Conservation (phyloP, 1,140 invertebrate genomes). For the Dolichoris vasculosae region DNA sequence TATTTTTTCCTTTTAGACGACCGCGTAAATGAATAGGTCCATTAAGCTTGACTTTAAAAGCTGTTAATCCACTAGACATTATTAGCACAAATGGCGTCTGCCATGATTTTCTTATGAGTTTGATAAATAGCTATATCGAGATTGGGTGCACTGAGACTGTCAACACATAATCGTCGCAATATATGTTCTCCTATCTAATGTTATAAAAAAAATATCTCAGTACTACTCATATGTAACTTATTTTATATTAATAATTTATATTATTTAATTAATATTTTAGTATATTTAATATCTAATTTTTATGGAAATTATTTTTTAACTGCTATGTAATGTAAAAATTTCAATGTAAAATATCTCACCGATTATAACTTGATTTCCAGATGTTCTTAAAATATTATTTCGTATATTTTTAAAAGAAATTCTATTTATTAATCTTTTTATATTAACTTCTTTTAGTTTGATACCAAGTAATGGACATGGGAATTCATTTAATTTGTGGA, state of each 20-base stretch:
- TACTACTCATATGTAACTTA: too few species aligned
- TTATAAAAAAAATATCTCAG: not conserved
- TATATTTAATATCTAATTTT: too few species aligned
- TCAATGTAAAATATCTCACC: slow-evolving; percentile 56
- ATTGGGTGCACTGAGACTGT: slow-evolving; percentile 46
- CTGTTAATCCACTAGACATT: slow-evolving; percentile 56
- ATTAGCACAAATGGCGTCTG: slow-evolving; percentile 45
- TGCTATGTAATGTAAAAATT: too few species aligned
- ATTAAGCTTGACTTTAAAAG: slow-evolving; percentile 54
- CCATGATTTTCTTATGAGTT: slow-evolving; percentile 46
- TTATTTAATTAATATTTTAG: too few species aligned
- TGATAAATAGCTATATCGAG: slow-evolving; percentile 49
- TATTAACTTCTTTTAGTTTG: slow-evolving; percentile 55
- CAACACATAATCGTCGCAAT: slow-evolving; percentile 45
- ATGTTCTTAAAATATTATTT: slow-evolving; percentile 58
- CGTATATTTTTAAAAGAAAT: slow-evolving; percentile 55
- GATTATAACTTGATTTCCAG: slow-evolving; percentile 60
- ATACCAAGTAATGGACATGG: slow-evolving; percentile 60
- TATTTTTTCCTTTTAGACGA: slow-evolving; percentile 53
- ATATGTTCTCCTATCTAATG: slow-evolving; percentile 54
- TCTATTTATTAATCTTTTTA: slow-evolving; percentile 60
- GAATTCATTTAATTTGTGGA: slow-evolving; percentile 53
- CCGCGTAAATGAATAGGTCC: slow-evolving; percentile 51
- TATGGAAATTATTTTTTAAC: too few species aligned
- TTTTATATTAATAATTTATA: too few species aligned